Base-by-base conservation (phyloP, 2,113 vertebrate genomes). In the Tachycineta bicolor region DNA sequence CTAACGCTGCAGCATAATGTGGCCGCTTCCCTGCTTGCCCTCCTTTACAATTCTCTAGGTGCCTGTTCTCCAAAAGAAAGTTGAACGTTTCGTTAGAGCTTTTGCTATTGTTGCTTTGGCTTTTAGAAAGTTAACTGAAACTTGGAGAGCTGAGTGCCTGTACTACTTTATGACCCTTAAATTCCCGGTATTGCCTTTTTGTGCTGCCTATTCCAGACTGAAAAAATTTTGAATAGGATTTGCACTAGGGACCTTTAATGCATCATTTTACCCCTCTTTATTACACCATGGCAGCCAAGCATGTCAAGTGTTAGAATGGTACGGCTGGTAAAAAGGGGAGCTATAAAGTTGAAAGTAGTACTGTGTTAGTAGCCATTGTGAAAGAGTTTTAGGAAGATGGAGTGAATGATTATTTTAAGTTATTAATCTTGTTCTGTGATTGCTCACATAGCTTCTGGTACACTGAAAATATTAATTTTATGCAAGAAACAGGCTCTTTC, bases 381-480 rank as follows among this genome's bases (percentile, higher is more conserved):
- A 70, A 77, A 81, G 59, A 71, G 11, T 76, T 88, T 81, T 68
- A 74, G 68, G 34, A 86, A 62, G 41, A 92, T 22, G 31, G 49
- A 85, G 17, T 41, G 68, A 94, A 90, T 86, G 52, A 65, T 3
- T 6, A 52, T 88, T 91, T 77, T 81, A 86, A 83, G 55, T 93
- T 74, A 79, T 90, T 89, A 83, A 71, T 87, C 80, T 95, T 84
- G 28, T 12, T 6, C 44, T 78, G 28, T 63, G 70, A 26, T 74
- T 90, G 44, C 76, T 86, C 75, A 46, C 18, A 49, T 81, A 90
- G 84, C 50, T 94, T 69, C 86, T 93, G 46, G 62, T 95, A 62
- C 29, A 86, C 47, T 65, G 62, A 82, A 94, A 87, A 83, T 50
- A 87, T 73, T 92, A 92, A 91, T 96, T 91, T 91, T 86, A 96